Evolutionary conservation across 2,888 invertebrate species (phyloP).

Genomic region (Drymonia ruficornis): DNA sequence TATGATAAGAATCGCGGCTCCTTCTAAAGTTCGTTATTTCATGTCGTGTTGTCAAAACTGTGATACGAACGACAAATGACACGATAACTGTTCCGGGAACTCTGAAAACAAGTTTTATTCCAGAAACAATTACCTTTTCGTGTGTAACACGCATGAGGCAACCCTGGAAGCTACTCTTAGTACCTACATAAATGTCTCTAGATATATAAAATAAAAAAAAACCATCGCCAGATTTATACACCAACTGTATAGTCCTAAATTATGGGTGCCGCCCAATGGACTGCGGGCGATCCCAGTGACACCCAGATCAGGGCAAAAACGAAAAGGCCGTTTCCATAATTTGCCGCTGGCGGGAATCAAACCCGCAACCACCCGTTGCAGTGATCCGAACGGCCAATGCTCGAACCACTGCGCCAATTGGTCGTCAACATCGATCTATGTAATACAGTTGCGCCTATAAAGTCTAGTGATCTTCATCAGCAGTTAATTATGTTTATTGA

Average conservation of each 20-base stretch:
- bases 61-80: conserved; percentile 26
- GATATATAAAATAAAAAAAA: not conserved
- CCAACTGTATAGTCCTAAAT: too few species aligned
- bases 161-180: conserved; percentile 10
- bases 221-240: too few species aligned
- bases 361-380: too few species aligned
- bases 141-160: conserved; percentile 34
- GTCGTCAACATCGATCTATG: not conserved
- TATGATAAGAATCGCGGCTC: conserved; percentile 8
- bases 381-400: too few species aligned
- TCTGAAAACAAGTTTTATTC: conserved; percentile 46
- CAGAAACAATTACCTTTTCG: conserved; percentile 45
- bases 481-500: too few species aligned
- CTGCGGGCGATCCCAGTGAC: too few species aligned
- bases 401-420: too few species aligned
- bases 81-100: conserved; percentile 28
- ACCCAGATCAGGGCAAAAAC: too few species aligned
- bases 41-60: conserved; percentile 29
- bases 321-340: too few species aligned
- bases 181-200: not conserved
- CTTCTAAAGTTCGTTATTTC: conserved; percentile 24
- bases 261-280: too few species aligned
- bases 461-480: not conserved
- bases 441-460: not conserved
- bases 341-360: too few species aligned